These are phyloP conservation scores for Dipodomys ordii DNA, from an alignment of 2,113 vertebrate species.

Conservation along the genomic window DNA sequence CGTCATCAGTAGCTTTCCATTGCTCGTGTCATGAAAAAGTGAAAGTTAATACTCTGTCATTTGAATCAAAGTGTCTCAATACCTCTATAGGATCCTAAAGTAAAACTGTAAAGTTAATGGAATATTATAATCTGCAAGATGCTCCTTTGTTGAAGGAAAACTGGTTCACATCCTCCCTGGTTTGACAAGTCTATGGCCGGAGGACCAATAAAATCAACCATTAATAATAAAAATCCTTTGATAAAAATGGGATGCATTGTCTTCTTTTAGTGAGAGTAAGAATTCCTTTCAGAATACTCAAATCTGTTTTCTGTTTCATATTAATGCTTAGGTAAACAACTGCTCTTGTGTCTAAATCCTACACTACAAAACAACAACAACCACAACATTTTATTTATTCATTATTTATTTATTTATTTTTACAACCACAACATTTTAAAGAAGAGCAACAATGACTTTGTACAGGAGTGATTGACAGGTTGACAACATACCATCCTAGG, in stretches of 20 bases:
- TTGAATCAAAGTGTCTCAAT: slow-evolving; percentile 83
- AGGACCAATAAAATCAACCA: slow-evolving; percentile 77
- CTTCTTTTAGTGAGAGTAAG: slow-evolving; percentile 63
- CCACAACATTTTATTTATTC: slow-evolving; percentile 22
- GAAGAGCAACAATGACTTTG: slow-evolving; percentile 72
- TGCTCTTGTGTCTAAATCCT: slow-evolving; percentile 65
- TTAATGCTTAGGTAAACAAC: slow-evolving; percentile 79
- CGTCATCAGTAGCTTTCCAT: slow-evolving; percentile 81
- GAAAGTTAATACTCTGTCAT: slow-evolving; percentile 87
- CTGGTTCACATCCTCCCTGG: slow-evolving; percentile 77
- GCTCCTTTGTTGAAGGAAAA: slow-evolving; percentile 82
- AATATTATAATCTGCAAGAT: slow-evolving; percentile 87
- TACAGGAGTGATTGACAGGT: slow-evolving; percentile 87
- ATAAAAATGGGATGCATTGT: slow-evolving; percentile 44
- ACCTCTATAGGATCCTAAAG: slow-evolving; percentile 79
- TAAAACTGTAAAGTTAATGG: slow-evolving; percentile 86
- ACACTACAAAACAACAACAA: neutral
- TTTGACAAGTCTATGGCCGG: slow-evolving; percentile 70
- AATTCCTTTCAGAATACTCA: slow-evolving; percentile 43
- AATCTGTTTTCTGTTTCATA: slow-evolving; percentile 61
- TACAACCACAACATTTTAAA: slow-evolving; percentile 15
- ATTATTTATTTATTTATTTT: no score
- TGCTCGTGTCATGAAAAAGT: slow-evolving; percentile 82
- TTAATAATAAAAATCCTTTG: slow-evolving; percentile 76
- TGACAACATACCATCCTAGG: slow-evolving; percentile 81